Evolutionary conservation across 2,888 invertebrate species (phyloP), one percentile per base, ranked within the genome.

Genomic region (Arge pagana): DNA sequence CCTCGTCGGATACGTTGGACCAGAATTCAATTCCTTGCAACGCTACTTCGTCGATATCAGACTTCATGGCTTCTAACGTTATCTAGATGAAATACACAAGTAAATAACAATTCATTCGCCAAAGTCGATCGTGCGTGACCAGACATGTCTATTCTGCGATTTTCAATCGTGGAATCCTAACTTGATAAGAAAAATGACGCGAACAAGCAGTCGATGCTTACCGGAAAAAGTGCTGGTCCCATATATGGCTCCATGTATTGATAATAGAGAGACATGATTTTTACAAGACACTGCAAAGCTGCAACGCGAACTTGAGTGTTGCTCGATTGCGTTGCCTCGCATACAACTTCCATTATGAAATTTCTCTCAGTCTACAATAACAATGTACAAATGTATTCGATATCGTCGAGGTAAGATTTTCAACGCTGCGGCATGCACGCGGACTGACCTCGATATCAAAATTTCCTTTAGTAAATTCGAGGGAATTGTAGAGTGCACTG

Each of bases 21-120:
- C 99, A 99, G 80, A 99, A 99, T 78, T 99, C 99, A 74, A 99
- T 98, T 61, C 99, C 99, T 81, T 98, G 98, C 51, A 98, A 83
- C 13, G 96, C 90, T 48, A 99, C 90, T 64, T 97, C 96, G 79
- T 98, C 96, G 60, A 91, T 86, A 58, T 95, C 94, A 13, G 93
- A 93, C 75, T 95, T 96, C 96, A 99, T 99, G 7, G 99, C 97
- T 78, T 96, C 95, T 71, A 99, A 80, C 6, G 99, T 97, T 53
- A 99, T 98, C 85, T 86, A 64, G 23, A 71, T 61, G n/a, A 30
- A 42, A 42, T 42, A 4, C 10, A 42, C 16, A 4, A 43, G 11
- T 10, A n/a, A 10, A 7, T 13, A 4, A 2, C n/a, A n/a, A n/a
- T n/a, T n/a, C n/a, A n/a, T n/a, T n/a, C n/a, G n/a, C n/a, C n/a